Base-by-base conservation (phyloP, 92 coral and sea anemone species). In the Zoanthus sociatus region DNA sequence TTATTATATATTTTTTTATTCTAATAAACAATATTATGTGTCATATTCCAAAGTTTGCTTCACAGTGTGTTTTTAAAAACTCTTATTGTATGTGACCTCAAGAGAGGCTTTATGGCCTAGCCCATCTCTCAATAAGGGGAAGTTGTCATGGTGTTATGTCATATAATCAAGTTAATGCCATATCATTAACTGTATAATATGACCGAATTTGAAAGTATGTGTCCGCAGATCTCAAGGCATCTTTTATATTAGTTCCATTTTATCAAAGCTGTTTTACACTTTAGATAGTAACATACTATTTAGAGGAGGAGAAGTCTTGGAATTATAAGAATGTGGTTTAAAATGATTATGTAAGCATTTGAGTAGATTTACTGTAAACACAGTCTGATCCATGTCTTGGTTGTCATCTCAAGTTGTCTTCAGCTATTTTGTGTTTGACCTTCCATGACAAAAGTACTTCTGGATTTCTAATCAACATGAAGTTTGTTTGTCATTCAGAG, bases 151-250 rank as follows among this genome's bases (percentile, higher is more conserved):
- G 66, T 26, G 45, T 64, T 54, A 46, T 73, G 45, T 81, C 66
- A 64, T 64, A 11, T 45, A 81, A 81, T 81, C 85, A 81, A 81
- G 66, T 81, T 66, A 81, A 66, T 61, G 66, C 85, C 75, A 21
- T 46, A 66, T 64, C 74, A 81, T 81, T 66, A 81, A 61, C 45
- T 64, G 75, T 44, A 37, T 66, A 81, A 20, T 81, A 47, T 81
- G 73, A 30, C 10, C 44, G 37, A 58, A n/a, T 31, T 81, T 81
- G 85, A 64, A 64, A 81, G 61, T 47, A 81, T 81, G 85, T 81
- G 85, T 64, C 61, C 7, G 14, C 73, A 10, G 44, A 66, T 42
- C 84, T 37, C 37, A 63, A 60, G 73, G 53, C 50, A 81, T 64
- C 21, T 45, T 44, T 42, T 17, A 12, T 6, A 12, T 81, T 4